Base-by-base conservation (phyloP, 2,888 invertebrate genomes). In the Tenthredo amoena region DNA sequence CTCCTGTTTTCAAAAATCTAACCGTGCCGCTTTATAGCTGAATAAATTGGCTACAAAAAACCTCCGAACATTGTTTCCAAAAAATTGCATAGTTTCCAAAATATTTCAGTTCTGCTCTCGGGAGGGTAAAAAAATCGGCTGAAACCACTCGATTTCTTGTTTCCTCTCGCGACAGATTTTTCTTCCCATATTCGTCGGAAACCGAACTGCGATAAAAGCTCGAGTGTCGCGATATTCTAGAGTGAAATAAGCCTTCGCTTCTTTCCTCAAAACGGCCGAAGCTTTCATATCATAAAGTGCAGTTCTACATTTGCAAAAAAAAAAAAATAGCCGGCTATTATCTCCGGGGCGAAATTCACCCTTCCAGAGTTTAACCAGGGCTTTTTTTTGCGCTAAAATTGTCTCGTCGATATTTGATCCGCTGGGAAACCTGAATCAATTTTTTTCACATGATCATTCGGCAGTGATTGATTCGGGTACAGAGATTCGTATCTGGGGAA, bases 211-310 rank as follows among this genome's bases (percentile, higher is more conserved):
- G 31, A 31, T 55, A 79, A 31, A 76, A 76, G 55, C 31, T n/a
- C n/a, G 55, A 71, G 71, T 37, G n/a, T 71, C 18, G 9, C 26
- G 3, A 62, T 62, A 62, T 18, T 55, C 7, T 4, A 18, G 55
- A 62, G 62, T 62, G 26, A 62, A 62, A 10, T 62, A 26, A 0
- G 62, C 62, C 26, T 10, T n/a, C 9, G 21, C 26, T 7, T 62
- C 55, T 21, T 9, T 6, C 10, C 26, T 26, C 9, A 1, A 9
- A 5, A 7, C 1, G 62, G 26, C 7, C 2, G 10, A 58, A 79
- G 77, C 77, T 79, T 79, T 79, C 58, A 58, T 55, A 58, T 55
- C 12, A 37, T 12, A 58, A 47, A 79, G 77, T 79, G 77, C 77
- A 79, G 77, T 79, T 58, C 58, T n/a, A n/a, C 34, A 37, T 79